phyloP scores from a whole-genome alignment of 2,888 invertebrate species.

The Athalia circularis region DNA sequence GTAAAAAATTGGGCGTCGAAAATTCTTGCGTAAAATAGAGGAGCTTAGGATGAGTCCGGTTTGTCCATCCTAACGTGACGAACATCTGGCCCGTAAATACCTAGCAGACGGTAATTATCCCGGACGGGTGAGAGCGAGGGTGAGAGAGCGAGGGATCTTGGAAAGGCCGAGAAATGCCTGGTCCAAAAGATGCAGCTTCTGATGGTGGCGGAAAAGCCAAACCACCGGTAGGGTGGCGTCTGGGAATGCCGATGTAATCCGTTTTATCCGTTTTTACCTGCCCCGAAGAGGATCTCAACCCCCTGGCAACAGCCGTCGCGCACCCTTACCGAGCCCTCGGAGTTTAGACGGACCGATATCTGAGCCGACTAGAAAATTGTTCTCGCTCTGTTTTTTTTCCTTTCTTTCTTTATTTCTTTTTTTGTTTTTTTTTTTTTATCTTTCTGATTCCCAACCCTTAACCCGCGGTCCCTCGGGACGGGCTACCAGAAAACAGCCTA shows the following conservation, averaged over 20 bases:
- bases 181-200: not conserved
- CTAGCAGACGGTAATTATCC: conserved; percentile 8
- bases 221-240: conserved; percentile 32
- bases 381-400: conserved; percentile 47
- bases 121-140: not conserved
- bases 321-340: conserved; percentile 3
- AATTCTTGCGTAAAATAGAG: conserved; percentile 16
- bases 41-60: not conserved
- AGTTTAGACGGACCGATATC: not conserved
- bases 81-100: not conserved
- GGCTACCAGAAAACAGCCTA: not conserved
- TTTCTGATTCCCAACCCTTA: not conserved
- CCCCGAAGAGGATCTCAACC: not conserved
- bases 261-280: conserved; percentile 47
- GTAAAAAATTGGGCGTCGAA: conserved; percentile 14
- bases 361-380: conserved; percentile 3
- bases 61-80: not conserved
- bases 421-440: conserved; percentile 38
- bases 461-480: conserved; percentile 5
- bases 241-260: conserved; percentile 45
- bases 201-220: conserved; percentile 2
- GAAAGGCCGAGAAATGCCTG: conserved; percentile 18
- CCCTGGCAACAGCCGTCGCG: not conserved
- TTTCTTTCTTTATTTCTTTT: conserved; percentile 55
- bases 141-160: not conserved